These are phyloP conservation scores for Drosophila tsacasi DNA, from an alignment of 1,140 invertebrate genomes.

Conservation along the genomic window DNA sequence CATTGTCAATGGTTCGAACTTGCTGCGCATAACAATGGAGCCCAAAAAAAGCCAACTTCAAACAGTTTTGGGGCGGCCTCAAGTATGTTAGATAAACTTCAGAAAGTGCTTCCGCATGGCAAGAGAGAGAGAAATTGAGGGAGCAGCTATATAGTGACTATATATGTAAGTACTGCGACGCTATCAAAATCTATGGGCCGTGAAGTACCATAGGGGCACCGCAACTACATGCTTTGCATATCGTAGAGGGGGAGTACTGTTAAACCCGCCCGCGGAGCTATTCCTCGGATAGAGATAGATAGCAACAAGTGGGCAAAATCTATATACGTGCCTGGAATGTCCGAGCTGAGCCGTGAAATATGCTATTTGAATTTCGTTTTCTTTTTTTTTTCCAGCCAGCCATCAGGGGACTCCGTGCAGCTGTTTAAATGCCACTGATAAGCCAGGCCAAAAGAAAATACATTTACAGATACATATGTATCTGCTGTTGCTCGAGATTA, in stretches of 20 bases:
- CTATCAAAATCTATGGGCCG: slow-evolving; percentile 43
- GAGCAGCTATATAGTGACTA: not conserved
- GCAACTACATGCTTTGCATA: slow-evolving; percentile 72
- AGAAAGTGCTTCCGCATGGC: slow-evolving; percentile 36
- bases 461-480: not conserved
- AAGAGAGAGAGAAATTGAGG: slow-evolving; percentile 11
- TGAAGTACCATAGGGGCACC: slow-evolving; percentile 62
- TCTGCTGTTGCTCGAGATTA: slow-evolving; percentile 25
- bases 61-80: slow-evolving; percentile 9
- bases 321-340: slow-evolving; percentile 62
- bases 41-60: slow-evolving; percentile 22
- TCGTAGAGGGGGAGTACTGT: slow-evolving; percentile 22
- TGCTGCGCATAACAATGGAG: slow-evolving; percentile 19
- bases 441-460: slow-evolving; percentile 31
- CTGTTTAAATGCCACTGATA: slow-evolving; percentile 79
- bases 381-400: slow-evolving; percentile 39
- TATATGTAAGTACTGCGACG: slow-evolving; percentile 5
- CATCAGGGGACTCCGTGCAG: slow-evolving; percentile 53
- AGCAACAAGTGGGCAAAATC: slow-evolving; percentile 66
- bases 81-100: slow-evolving; percentile 19
- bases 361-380: slow-evolving; percentile 56
- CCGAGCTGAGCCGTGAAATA: slow-evolving; percentile 6
- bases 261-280: slow-evolving; percentile 27
- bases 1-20: slow-evolving; percentile 15
- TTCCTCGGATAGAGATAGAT: slow-evolving; percentile 5